Conservation (phyloP, 2,888 invertebrate genomes). For the Notodonta ziczac region DNA sequence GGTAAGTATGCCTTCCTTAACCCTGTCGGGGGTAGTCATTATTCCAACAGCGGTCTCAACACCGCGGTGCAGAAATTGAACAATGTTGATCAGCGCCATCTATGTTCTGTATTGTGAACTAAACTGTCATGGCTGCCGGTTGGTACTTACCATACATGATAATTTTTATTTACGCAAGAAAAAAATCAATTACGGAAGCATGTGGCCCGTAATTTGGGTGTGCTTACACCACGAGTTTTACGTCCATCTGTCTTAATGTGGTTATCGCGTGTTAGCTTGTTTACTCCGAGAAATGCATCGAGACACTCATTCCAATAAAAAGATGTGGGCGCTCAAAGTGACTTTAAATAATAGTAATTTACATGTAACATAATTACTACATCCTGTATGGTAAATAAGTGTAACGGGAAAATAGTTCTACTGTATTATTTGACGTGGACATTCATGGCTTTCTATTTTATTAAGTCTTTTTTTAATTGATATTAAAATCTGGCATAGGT, state of each 20-base stretch:
- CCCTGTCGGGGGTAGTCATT: background rate
- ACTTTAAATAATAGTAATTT: conserved; percentile 5
- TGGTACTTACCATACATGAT: background rate
- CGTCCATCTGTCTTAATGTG: conserved; percentile 57
- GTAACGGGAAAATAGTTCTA: background rate
- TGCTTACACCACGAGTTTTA: conserved; percentile 40
- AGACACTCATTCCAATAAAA: conserved; percentile 12
- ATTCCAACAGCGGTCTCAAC: background rate
- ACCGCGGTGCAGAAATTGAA: background rate
- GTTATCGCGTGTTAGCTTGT: conserved; percentile 56
- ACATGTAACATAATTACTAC: conserved; percentile 3
- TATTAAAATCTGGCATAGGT: no score
- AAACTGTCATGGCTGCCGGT: background rate
- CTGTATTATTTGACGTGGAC: background rate
- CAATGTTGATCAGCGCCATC: background rate
- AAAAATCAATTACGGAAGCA: conserved; percentile 57
- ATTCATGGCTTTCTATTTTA: no score
- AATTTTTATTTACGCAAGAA: conserved; percentile 32
- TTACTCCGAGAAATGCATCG: conserved; percentile 27
- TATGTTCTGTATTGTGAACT: background rate
- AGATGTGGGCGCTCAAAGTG: conserved; percentile 8
- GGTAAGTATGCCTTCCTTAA: background rate
- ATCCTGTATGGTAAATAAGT: conserved; percentile 3
- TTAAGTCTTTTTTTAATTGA: no score
- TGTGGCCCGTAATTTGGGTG: conserved; percentile 47